Evolutionary conservation across 1,140 invertebrate genomes (phyloP).

Genomic region (Piezodorus guildinii): DNA sequence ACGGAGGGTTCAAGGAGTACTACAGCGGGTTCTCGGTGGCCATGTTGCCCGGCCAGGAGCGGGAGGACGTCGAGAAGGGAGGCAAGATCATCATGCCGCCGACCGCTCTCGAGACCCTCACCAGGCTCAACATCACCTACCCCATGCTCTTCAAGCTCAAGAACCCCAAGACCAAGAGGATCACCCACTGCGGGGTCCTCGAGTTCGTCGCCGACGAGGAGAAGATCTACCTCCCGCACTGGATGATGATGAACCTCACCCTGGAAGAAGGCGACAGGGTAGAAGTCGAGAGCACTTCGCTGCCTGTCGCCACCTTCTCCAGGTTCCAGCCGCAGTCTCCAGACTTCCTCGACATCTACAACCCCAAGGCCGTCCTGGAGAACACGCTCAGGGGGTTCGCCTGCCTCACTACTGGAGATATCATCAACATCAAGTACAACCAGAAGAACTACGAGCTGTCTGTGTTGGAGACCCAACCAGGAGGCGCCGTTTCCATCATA

Average conservation of each 20-base stretch:
- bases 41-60: conserved; percentile 85
- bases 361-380: conserved; percentile 93
- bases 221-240: conserved; percentile 19
- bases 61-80: conserved; percentile 88
- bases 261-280: conserved; percentile 81
- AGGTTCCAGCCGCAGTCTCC: conserved; percentile 93
- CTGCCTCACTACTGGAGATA: conserved; percentile 89
- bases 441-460: conserved; percentile 88
- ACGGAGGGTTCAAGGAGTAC: conserved; percentile 66
- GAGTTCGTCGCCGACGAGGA: conserved; percentile 99
- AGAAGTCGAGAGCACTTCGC: conserved; percentile 80
- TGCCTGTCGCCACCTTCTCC: conserved; percentile 92
- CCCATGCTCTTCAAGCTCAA: conserved; percentile 97
- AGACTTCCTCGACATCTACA: conserved; percentile 96
- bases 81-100: conserved; percentile 99
- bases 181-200: conserved; percentile 94
- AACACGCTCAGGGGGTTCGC: conserved; percentile 95
- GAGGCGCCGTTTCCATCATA: conserved; percentile 69
- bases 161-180: conserved; percentile 71
- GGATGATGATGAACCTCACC: conserved; percentile 97
- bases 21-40: conserved; percentile 89
- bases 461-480: conserved; percentile 90
- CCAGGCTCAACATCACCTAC: conserved; percentile 93
- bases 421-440: conserved; percentile 96
- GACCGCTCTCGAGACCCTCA: conserved; percentile 83